Percentiles rank a stretch among this genome's conserved stretches.
These are phyloP conservation scores for Caenorhabditis imperialis DNA, from an alignment of 2,888 invertebrate species.

Conservation along the genomic window DNA sequence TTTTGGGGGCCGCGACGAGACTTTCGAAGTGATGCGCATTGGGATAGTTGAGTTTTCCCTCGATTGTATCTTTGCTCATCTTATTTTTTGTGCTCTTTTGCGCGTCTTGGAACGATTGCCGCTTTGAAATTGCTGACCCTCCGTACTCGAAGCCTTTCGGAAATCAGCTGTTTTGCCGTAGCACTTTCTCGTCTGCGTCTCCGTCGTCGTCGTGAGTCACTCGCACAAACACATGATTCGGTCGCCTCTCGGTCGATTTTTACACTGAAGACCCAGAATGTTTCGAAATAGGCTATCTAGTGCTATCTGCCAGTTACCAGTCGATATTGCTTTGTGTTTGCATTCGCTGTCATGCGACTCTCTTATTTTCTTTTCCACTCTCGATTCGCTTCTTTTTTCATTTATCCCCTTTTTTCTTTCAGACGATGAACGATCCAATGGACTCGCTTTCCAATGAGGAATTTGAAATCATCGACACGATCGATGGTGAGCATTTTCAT, in stretches of 20 bases:
- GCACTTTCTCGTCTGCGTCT: constrained; percentile 16
- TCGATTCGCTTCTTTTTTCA: constrained; percentile 3
- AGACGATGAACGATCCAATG: constrained; percentile 26
- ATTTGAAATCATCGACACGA: constrained; percentile 36
- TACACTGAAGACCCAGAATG: constrained; percentile 28
- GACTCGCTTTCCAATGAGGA: constrained; percentile 37
- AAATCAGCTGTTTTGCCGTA: constrained; percentile 36
- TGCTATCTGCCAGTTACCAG: constrained; percentile 30
- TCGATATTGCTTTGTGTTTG: constrained; percentile 27
- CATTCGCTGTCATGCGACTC: constrained; percentile 23
- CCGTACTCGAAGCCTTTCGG: no score
- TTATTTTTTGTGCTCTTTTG: no score
- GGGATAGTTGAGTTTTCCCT: no score
- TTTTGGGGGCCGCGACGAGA: no score
- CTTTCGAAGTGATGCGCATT: no score
- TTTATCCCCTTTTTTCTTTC: neutral
- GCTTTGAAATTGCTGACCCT: no score
- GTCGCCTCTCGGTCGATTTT: constrained; percentile 30
- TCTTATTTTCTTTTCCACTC: constrained; percentile 7
- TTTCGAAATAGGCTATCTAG: constrained; percentile 30
- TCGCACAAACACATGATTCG: constrained; percentile 44
- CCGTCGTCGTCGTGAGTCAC: constrained; percentile 17
- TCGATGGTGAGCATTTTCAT: constrained; percentile 31
- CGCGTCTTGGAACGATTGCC: no score
- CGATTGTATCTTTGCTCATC: no score